These are phyloP conservation scores for Nudaria mundana DNA, from an alignment of 2,888 invertebrate genomes.

Conservation along the genomic window DNA sequence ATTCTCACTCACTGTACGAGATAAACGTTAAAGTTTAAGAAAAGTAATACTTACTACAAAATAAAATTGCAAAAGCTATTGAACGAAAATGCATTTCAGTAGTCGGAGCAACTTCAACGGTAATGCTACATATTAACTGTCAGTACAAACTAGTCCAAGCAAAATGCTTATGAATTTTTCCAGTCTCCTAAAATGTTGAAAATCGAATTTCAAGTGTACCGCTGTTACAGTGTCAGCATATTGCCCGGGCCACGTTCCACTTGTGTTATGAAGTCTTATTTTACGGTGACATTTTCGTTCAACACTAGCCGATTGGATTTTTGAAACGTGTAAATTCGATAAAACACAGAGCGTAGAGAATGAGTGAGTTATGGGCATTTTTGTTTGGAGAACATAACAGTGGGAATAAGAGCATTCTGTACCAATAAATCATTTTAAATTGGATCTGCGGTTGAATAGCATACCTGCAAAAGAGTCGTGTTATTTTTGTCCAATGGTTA, in stretches of 20 bases:
- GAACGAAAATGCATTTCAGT: too few species aligned
- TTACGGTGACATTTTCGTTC: conserved; percentile 75
- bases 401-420: conserved; percentile 25
- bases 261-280: conserved; percentile 75
- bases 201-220: conserved; percentile 66
- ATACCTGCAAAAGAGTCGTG: conserved; percentile 3
- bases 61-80: too few species aligned
- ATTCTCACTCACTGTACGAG: too few species aligned
- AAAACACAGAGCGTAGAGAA: conserved; percentile 51
- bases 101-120: too few species aligned
- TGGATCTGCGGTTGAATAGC: conserved; percentile 20
- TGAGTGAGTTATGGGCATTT: conserved; percentile 43
- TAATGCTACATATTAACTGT: conserved; percentile 17
- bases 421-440: conserved; percentile 30
- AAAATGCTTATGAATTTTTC: conserved; percentile 48
- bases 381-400: conserved; percentile 26
- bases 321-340: conserved; percentile 77
- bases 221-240: conserved; percentile 65
- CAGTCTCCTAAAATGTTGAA: conserved; percentile 57
- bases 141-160: conserved; percentile 28
- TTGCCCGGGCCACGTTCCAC: conserved; percentile 60
- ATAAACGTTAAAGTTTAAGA: too few species aligned
- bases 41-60: too few species aligned
- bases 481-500: background rate
- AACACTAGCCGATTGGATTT: conserved; percentile 71